Base-by-base conservation (phyloP, 2,797 vertebrate genomes). In the Eupleurogrammus muticus region DNA sequence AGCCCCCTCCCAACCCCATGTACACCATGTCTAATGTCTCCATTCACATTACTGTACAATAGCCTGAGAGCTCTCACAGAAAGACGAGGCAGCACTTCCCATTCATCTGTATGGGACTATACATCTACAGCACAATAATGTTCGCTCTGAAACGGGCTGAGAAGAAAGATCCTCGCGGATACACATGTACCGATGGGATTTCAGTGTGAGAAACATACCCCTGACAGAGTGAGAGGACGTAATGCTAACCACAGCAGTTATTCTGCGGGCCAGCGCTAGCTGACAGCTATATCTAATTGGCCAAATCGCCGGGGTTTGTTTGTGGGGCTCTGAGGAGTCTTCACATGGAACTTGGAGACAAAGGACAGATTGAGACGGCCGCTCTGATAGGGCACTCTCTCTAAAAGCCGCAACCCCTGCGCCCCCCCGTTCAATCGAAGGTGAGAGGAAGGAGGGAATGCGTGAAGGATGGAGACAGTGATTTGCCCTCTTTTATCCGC, bases 261-360 rank as follows among this genome's bases (percentile, higher is more conserved):
- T 67, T 60, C 78, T 20, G 53, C 21, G 70, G 67, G 57, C 70
- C 24, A 63, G 42, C 42, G 51, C 70, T 62, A 10, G 35, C 68
- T 89, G 91, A 89, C 89, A 90, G 84, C 90, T 91, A 82, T 77
- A 84, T 81, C 91, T 87, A 93, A 93, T 89, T 84, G 83, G 78
- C 59, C 83, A 87, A 92, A 90, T 66, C 9, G 63, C 40, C 57
- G 2, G 82, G 74, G 80, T 84, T 90, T 92, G 81, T 92, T 90
- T 86, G 77, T 35, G 57, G 74, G 51, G 70, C 52, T 80, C 47
- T 57, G 56, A 64, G 53, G 67, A 36, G 54, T 81, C 77, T 66
- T 14, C 23, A 49, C 9, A 23, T 73, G 70, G 56, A 79, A 80
- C 74, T 36, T 19, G 0, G 38, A 80, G 35, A 92, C 90, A 92